Conservation (phyloP, 2,888 invertebrate genomes). For the Phasia obesa region DNA sequence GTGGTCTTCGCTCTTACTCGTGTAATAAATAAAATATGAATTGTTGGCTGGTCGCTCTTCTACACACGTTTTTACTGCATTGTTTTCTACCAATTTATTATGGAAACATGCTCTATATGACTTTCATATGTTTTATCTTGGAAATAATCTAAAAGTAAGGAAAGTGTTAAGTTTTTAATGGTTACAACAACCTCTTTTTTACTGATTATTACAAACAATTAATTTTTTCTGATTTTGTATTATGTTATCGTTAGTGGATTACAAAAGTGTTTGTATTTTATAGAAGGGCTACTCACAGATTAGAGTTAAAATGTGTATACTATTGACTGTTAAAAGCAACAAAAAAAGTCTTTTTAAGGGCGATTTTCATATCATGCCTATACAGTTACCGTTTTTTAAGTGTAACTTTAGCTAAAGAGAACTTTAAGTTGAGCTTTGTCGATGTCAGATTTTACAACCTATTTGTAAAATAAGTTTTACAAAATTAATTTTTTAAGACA, state of each 20-base stretch:
- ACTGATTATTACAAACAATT: slow-evolving; percentile 37
- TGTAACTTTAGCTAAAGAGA: too few relatives aligned
- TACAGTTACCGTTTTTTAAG: too few relatives aligned
- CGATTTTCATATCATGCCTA: too few relatives aligned
- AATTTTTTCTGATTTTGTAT: background rate
- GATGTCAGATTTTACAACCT: too few relatives aligned
- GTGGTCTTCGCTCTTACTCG: slow-evolving; percentile 22
- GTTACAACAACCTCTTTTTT: slow-evolving; percentile 5
- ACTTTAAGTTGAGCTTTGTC: too few relatives aligned
- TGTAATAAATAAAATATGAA: slow-evolving; percentile 36
- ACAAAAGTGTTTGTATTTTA: background rate
- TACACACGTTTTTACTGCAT: background rate
- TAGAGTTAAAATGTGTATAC: background rate
- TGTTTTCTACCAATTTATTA: background rate
- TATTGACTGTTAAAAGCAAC: background rate
- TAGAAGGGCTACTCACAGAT: background rate
- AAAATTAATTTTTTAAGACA: too few relatives aligned
- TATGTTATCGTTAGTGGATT: slow-evolving; percentile 36
- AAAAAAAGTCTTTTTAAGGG: too few relatives aligned
- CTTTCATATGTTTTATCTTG: slow-evolving; percentile 13
- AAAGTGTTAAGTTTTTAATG: slow-evolving; percentile 53
- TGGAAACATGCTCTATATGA: slow-evolving; percentile 22
- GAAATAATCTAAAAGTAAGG: slow-evolving; percentile 19
- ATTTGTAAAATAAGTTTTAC: too few relatives aligned
- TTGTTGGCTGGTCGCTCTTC: slow-evolving; percentile 28